Percentiles rank a stretch among this genome's conserved stretches.
Conservation (phyloP, 2,113 vertebrate genomes). For the Zapus hudsonius region DNA sequence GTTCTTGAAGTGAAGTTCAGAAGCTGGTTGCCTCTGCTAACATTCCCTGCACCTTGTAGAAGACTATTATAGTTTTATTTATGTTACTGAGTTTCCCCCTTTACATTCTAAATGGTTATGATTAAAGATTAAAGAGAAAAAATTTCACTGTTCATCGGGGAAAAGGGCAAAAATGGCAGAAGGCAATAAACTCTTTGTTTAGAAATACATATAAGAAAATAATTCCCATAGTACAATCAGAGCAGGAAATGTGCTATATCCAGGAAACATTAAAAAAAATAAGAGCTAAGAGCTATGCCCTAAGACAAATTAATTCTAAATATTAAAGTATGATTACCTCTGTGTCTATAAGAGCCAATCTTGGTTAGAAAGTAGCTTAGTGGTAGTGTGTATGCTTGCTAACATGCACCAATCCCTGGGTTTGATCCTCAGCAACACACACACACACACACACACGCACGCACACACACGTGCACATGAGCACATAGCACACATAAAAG, state of each 20-base stretch:
- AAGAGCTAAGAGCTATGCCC: neutral
- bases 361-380: no score
- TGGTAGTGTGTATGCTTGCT: no score
- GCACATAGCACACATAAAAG: neutral
- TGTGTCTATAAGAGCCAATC: neutral
- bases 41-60: neutral
- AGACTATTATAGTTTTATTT: constrained; percentile 1
- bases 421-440: no score
- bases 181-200: neutral
- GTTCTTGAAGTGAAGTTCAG: neutral
- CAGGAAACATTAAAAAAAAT: no score
- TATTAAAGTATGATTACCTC: constrained; percentile 5
- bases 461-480: no score
- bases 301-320: constrained; percentile 34
- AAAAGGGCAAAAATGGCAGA: neutral
- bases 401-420: no score
- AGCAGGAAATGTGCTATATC: neutral
- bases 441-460: no score
- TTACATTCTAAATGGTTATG: constrained; percentile 33
- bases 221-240: constrained; percentile 13
- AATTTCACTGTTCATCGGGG: neutral
- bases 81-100: constrained; percentile 18
- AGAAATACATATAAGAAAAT: neutral
- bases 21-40: neutral
- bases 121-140: neutral